Base-by-base conservation (phyloP, 2,797 vertebrate species). In the Clarias pachynema region DNA sequence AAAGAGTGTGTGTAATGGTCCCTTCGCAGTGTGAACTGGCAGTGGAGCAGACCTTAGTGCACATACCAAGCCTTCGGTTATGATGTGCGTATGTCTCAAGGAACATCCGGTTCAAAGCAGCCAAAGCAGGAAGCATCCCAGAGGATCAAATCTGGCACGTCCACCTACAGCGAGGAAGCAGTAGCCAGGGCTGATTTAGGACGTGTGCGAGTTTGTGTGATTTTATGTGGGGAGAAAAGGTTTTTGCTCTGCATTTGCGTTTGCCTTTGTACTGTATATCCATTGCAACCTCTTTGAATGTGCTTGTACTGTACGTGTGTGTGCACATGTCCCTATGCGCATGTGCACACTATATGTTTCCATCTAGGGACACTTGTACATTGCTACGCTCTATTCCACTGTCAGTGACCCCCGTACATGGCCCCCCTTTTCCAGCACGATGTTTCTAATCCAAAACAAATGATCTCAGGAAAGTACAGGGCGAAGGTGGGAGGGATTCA, bases 391-490 rank as follows among this genome's bases (percentile, higher is more conserved):
- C 92, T 93, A 89, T 22, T 91, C 92, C 90, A 87, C 87, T 62
- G 84, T 79, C 86, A 87, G 87, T 89, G 88, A 89, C 88, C 87
- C 87, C 87, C 82, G 44, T 81, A 79, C 62, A 75, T 62, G 65
- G 34, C 85, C 86, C 90, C 78, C 73, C 7, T 88, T 53, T 91
- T 91, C 90, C 92, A 93, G 89, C 88, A 90, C 90, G 88, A 93
- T 93, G 87, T 92, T 95, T 96, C 96, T 96, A 96, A 96, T 96
- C 94, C 93, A 93, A 96, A 96, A 96, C 92, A 95, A 95, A 96
- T 95, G 95, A 95, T 94, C 91, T 91, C 91, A 79, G 86, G 88
- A 88, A 92, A 88, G 84, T 92, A 92, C 86, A 87, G 89, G 87
- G 86, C 84, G 84, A 53, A 87, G 92, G 89, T 87, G 91, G 90